These are phyloP conservation scores for Zootoca vivipara DNA, from an alignment of 2,113 vertebrate species.

Conservation along the genomic window DNA sequence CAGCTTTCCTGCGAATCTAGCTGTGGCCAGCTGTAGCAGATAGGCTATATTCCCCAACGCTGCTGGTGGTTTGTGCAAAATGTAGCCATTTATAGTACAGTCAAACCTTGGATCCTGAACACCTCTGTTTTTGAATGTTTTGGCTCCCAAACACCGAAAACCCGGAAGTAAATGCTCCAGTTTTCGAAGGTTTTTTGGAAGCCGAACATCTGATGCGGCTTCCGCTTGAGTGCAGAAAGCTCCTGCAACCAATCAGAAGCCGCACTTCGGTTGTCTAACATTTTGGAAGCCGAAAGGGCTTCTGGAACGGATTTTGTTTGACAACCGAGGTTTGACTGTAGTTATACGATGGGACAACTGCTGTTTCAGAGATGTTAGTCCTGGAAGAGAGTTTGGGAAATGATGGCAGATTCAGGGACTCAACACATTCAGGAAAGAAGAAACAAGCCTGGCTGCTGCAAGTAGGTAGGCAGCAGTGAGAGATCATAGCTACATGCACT, in stretches of 20 bases:
- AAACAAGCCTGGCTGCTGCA: background rate
- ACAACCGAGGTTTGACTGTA: no score
- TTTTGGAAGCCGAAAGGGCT: no score
- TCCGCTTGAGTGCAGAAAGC: no score
- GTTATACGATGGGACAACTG: background rate
- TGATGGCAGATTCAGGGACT: background rate
- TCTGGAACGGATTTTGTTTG: no score
- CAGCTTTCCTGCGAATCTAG: background rate
- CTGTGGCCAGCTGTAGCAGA: background rate
- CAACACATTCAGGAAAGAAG: background rate
- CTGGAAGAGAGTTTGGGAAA: background rate
- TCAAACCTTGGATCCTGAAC: no score
- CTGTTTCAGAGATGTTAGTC: background rate
- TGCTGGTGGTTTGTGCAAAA: background rate
- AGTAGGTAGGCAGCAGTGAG: background rate
- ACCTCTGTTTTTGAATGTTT: no score
- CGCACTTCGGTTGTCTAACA: no score
- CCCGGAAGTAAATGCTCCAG: no score
- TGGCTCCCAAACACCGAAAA: no score
- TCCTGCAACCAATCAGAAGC: no score
- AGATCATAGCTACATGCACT: background rate
- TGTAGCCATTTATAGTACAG: background rate
- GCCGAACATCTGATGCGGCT: no score
- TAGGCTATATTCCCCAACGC: background rate
- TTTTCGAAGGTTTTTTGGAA: no score